Percentiles rank a stretch among this genome's conserved stretches.
phyloP scores from a whole-genome alignment of 2,797 vertebrate species.

The Alauda arvensis region DNA sequence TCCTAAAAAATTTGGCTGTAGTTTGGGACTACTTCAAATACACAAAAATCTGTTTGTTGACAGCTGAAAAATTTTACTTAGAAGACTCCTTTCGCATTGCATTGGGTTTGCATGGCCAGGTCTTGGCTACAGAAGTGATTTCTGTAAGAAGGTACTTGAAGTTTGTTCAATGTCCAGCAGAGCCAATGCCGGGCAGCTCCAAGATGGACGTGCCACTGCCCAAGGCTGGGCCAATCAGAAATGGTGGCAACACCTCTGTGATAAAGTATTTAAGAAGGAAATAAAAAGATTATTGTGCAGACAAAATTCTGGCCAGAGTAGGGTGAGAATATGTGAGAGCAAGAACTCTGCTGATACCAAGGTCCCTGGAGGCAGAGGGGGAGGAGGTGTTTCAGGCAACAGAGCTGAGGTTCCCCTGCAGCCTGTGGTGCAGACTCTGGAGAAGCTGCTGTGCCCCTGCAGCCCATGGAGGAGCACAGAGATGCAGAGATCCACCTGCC shows the following conservation, averaged over 20 bases:
- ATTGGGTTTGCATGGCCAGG: background rate
- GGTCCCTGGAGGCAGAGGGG: rapidly evolving
- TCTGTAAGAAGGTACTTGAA: background rate
- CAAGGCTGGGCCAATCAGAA: background rate
- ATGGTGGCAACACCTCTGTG: background rate
- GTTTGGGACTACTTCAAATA: background rate
- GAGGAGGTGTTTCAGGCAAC: no score
- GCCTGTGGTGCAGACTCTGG: background rate
- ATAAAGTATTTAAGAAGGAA: background rate
- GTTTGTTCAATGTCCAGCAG: background rate
- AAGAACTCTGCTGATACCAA: background rate
- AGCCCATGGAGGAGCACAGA: background rate
- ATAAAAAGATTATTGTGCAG: no score
- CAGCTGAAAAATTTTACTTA: background rate
- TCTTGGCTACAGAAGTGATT: background rate
- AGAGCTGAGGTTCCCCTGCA: background rate
- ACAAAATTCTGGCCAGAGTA: background rate
- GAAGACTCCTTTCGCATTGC: background rate
- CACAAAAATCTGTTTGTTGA: background rate
- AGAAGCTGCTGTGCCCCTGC: background rate
- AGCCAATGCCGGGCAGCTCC: background rate
- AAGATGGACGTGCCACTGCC: rapidly evolving
- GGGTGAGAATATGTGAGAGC: background rate
- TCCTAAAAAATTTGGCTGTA: background rate
- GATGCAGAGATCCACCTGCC: no score